Evolutionary conservation across 2,113 vertebrate species (phyloP).

Genomic region (Lagopus leucura): DNA sequence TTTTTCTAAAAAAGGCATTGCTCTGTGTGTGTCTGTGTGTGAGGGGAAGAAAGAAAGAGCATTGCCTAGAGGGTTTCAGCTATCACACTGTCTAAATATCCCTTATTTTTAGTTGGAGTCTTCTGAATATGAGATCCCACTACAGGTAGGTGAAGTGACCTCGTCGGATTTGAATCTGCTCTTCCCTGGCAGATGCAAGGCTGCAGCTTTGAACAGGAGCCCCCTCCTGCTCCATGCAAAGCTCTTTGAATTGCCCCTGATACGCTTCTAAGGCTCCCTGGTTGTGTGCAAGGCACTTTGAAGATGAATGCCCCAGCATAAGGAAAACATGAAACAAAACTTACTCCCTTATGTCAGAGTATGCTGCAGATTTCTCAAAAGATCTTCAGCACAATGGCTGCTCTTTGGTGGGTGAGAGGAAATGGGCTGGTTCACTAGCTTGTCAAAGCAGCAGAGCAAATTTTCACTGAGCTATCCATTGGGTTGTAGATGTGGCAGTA

Average conservation of each 20-base stretch:
- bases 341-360: conserved; percentile 50
- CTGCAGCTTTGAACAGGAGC: conserved; percentile 62
- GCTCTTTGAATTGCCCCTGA: conserved; percentile 72
- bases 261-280: conserved; percentile 53
- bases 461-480: not conserved
- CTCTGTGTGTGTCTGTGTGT: not conserved
- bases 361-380: conserved; percentile 51
- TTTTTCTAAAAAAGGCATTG: not conserved
- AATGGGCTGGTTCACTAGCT: not conserved
- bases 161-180: conserved; percentile 63
- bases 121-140: conserved; percentile 60
- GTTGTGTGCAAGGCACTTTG: conserved; percentile 28
- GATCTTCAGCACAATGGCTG: conserved; percentile 34
- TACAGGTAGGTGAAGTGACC: conserved; percentile 65
- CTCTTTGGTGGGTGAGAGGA: conserved; percentile 53
- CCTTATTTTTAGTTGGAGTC: conserved; percentile 69
- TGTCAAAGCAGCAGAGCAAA: not conserved
- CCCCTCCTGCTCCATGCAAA: conserved; percentile 64
- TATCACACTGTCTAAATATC: conserved; percentile 25
- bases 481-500: not conserved
- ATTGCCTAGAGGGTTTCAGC: conserved; percentile 21
- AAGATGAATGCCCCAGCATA: conserved; percentile 66
- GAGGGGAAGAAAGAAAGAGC: conserved; percentile 28
- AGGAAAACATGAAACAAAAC: conserved; percentile 62
- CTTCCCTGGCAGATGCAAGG: conserved; percentile 39